Percentiles rank a stretch among this genome's conserved stretches.
phyloP scores from a whole-genome alignment of 2,888 invertebrate genomes.

The Geotrupes spiniger region DNA sequence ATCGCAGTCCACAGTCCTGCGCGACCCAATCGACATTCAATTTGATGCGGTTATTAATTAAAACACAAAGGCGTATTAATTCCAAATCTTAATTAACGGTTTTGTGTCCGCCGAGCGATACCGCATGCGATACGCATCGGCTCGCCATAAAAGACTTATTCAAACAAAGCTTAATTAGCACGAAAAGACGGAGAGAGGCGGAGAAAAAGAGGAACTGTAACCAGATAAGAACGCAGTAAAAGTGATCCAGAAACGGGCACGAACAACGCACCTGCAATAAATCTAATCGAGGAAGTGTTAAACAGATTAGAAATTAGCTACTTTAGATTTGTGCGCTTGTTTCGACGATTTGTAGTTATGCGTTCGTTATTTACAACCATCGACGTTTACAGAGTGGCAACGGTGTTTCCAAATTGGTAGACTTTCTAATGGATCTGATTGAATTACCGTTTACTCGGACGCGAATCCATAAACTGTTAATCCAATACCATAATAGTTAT shows the following conservation, averaged over 20 bases:
- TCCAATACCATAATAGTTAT: too few species aligned
- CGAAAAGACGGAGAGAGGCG: background rate
- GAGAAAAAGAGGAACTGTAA: too few species aligned
- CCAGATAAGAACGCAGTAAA: too few species aligned
- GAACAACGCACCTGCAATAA: constrained; percentile 3
- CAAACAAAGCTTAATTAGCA: constrained; percentile 10
- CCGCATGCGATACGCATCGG: background rate
- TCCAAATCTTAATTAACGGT: background rate
- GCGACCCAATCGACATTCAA: background rate
- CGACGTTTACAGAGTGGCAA: too few species aligned
- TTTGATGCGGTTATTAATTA: background rate
- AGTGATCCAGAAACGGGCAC: constrained; percentile 1
- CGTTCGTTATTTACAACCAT: background rate
- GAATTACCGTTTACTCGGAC: too few species aligned
- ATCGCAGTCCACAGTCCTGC: too few species aligned
- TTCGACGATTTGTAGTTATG: constrained; percentile 1
- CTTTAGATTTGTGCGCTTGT: background rate
- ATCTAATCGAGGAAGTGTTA: constrained; percentile 1
- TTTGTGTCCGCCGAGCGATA: background rate
- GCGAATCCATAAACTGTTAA: too few species aligned
- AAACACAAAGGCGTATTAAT: background rate
- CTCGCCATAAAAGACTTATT: constrained; percentile 3
- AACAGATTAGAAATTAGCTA: constrained; percentile 7
- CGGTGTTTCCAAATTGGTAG: too few species aligned
- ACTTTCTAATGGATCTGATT: too few species aligned